Evolutionary conservation across 2,113 vertebrate genomes (phyloP), one percentile per base, ranked within the genome.

Genomic region (Neolamprologus sp.): DNA sequence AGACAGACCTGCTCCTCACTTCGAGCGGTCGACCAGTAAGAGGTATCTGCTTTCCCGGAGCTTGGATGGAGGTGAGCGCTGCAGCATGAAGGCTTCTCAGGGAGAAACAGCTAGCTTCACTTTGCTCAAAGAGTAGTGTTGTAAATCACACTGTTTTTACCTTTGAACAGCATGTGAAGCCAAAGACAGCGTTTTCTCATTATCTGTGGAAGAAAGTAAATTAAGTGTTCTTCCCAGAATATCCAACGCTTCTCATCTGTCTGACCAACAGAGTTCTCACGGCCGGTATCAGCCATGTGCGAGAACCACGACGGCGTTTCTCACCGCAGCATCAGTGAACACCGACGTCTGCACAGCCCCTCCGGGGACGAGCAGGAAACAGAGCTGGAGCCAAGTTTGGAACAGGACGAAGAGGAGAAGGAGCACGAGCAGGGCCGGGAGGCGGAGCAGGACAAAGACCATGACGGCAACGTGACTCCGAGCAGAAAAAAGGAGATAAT

Each of bases 1-100:
- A 0, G 98, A 99, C 93, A 92, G 98, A 2, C 99, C 99, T 0
- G 99, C 98, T 3, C 99, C 98, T n/a, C 98, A 98, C 94, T 98
- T 99, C 11, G 98, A 98, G 80, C 97, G 98, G 19, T 99, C 98
- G 53, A 97, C 98, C 90, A 99, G 98, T 97, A 99, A 98, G 92
- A 97, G 98, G 93, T 98, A 98, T 94, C 97, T 99, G 91, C 97
- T 99, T 94, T 99, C 98, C 85, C 97, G 98, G 92, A 99, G 99
- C 96, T 96, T 98, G 90, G 99, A 99, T 1, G 98, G 98, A 98
- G 99, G 99, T 99, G 81, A 91, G 95, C 78, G 49, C 12, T 23
- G 35, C 45, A 45, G 33, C 45, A 14, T 73, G 21, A n/a, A 53
- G 3, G 10, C 9, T 28, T 75, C 21, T 75, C 3, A 5, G 35